Percentiles rank a stretch among this genome's conserved stretches.
These are phyloP conservation scores for Nephrotoma appendiculata DNA, from an alignment of 2,888 invertebrate genomes.

Conservation along the genomic window DNA sequence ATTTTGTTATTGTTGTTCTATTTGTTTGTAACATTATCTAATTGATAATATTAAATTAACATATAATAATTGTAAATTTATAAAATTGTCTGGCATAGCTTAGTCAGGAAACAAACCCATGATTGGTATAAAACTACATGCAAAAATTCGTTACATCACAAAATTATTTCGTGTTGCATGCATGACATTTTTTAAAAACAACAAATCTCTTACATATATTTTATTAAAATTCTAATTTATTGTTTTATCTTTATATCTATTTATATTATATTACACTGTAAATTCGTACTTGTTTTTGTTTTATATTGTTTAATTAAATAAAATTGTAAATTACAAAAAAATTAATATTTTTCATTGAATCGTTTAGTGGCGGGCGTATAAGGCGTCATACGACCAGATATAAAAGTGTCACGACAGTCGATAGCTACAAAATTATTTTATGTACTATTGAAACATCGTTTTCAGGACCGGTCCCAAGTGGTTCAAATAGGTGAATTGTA, in stretches of 20 bases:
- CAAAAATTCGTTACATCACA: neutral
- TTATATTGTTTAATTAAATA: neutral
- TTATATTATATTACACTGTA: neutral
- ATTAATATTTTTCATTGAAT: neutral
- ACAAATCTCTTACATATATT: neutral
- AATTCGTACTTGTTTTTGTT: neutral
- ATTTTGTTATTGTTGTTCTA: neutral
- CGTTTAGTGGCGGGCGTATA: neutral
- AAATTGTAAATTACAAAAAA: neutral
- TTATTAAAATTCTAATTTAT: neutral
- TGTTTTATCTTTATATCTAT: neutral
- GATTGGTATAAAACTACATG: neutral
- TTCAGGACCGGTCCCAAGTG: too few species aligned
- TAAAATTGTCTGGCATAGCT: neutral
- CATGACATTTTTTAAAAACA: neutral
- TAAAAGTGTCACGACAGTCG: neutral
- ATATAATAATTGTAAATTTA: neutral
- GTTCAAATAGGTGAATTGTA: too few species aligned
- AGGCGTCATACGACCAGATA: neutral
- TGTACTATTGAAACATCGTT: neutral
- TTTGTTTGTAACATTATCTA: neutral
- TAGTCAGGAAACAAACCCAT: neutral
- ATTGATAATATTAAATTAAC: neutral
- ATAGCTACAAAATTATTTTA: neutral
- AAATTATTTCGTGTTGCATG: neutral